phyloP scores from a whole-genome alignment of 2,888 invertebrate genomes.

The Nudaria mundana region DNA sequence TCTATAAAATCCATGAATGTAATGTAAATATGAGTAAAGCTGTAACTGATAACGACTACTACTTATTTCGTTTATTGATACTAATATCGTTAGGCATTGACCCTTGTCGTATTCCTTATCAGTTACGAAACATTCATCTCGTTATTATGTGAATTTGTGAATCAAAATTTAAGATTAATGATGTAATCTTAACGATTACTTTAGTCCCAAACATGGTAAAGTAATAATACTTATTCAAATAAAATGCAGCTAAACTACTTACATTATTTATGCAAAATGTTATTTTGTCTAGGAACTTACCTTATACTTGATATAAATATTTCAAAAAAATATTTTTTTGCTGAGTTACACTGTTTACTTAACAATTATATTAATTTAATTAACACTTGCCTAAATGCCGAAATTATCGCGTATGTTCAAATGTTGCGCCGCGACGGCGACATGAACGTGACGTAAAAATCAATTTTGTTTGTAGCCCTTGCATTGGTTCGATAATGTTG shows the following conservation, averaged over 20 bases:
- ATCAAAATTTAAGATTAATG: too few species aligned
- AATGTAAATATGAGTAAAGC: neutral
- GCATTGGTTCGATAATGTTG: constrained; percentile 34
- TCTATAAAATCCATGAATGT: too few species aligned
- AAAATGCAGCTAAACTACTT: too few species aligned
- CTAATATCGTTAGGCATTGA: neutral
- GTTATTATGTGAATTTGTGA: neutral
- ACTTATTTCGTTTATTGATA: neutral
- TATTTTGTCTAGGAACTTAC: neutral
- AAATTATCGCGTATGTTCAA: constrained; percentile 47
- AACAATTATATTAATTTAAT: neutral
- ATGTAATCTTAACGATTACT: too few species aligned
- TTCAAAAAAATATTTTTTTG: neutral
- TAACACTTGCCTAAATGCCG: neutral
- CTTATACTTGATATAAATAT: neutral
- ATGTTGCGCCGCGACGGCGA: constrained; percentile 71
- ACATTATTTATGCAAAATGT: neutral
- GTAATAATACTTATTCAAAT: too few species aligned
- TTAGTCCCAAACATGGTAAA: too few species aligned
- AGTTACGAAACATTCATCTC: neutral
- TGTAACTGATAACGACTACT: neutral
- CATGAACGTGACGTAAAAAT: constrained; percentile 60
- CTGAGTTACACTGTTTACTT: neutral
- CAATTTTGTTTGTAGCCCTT: constrained; percentile 41
- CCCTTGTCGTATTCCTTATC: neutral